Evolutionary conservation across 2,113 vertebrate species (phyloP).

Genomic region (Zapus hudsonius): DNA sequence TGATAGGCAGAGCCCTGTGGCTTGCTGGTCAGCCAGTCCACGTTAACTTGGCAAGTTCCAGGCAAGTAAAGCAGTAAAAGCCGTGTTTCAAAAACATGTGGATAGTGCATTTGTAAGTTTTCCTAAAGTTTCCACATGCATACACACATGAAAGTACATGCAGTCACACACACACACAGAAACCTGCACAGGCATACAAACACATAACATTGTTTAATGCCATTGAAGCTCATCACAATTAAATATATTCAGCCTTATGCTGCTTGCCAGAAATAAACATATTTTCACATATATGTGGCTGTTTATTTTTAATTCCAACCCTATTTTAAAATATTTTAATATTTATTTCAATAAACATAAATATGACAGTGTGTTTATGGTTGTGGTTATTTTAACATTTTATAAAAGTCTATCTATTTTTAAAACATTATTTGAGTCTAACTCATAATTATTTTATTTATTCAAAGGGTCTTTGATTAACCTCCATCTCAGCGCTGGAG

Average conservation of each 20-base stretch:
- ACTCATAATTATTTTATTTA: not conserved
- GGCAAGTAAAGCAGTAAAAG: too few relatives aligned
- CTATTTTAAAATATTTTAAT: not conserved
- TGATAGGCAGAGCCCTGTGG: too few relatives aligned
- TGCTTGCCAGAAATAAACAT: not conserved
- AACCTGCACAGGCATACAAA: too few relatives aligned
- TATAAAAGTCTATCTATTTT: not conserved
- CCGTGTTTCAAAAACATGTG: too few relatives aligned
- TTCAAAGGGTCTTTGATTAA: not conserved
- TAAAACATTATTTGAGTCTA: not conserved
- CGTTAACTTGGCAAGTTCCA: too few relatives aligned
- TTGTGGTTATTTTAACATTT: not conserved
- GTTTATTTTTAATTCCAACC: slow-evolving; percentile 8
- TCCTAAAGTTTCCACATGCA: too few relatives aligned
- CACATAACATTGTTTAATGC: not conserved
- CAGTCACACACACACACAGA: too few relatives aligned
- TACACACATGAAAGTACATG: too few relatives aligned
- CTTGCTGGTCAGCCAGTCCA: too few relatives aligned
- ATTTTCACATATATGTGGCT: not conserved
- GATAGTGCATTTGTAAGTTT: not conserved
- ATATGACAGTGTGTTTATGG: not conserved
- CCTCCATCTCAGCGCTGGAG: not conserved
- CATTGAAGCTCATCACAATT: not conserved
- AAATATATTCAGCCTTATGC: not conserved
- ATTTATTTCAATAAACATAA: slow-evolving; percentile 17